phyloP scores from a whole-genome alignment of 2,888 invertebrate genomes.

The Spisula solida region DNA sequence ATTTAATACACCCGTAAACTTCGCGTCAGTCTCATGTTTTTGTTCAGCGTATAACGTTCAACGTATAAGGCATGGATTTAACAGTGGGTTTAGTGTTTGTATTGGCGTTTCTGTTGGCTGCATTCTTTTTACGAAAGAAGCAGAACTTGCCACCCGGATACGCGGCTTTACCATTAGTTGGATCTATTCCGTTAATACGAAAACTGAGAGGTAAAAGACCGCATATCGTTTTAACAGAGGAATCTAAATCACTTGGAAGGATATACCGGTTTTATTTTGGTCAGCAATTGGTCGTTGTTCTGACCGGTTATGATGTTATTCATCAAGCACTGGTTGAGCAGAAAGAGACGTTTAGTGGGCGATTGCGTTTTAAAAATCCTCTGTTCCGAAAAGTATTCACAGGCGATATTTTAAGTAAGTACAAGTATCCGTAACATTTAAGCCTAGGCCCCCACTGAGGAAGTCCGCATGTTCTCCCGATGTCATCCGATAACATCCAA shows the following conservation, averaged over 20 bases:
- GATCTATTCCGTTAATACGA: constrained; percentile 23
- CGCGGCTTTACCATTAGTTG: constrained; percentile 36
- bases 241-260: constrained; percentile 57
- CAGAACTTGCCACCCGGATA: constrained; percentile 64
- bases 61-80: constrained; percentile 37
- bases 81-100: constrained; percentile 40
- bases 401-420: not conserved
- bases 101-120: constrained; percentile 39
- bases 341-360: constrained; percentile 53
- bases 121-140: constrained; percentile 29
- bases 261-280: constrained; percentile 64
- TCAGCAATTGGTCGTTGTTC: constrained; percentile 46
- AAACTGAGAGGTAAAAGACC: constrained; percentile 19
- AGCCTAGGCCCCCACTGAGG: no score
- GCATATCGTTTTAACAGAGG: constrained; percentile 37
- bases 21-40: no score
- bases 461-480: no score
- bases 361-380: constrained; percentile 27
- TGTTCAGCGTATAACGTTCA: no score
- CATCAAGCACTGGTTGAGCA: constrained; percentile 64
- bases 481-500: no score
- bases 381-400: not conserved
- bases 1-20: no score
- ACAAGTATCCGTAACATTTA: no score
- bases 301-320: constrained; percentile 63